Conservation (phyloP, 1,140 invertebrate genomes). For the Gryllus bimaculatus region DNA sequence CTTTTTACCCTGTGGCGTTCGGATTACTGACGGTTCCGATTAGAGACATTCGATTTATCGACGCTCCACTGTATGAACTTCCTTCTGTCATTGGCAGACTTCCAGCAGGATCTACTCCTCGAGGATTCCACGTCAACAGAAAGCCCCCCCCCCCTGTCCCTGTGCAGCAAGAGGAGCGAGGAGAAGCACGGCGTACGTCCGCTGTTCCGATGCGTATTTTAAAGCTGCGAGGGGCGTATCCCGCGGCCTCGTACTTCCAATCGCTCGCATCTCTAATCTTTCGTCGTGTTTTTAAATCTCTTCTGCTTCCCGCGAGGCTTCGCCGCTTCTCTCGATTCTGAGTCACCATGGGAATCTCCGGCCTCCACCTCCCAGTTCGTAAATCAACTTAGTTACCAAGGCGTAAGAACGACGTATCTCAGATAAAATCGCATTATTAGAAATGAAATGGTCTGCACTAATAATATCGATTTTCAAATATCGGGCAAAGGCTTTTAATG, state of each 20-base stretch:
- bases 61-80: no score
- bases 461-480: neutral
- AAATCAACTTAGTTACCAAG: neutral
- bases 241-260: neutral
- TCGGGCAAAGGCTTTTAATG: no score
- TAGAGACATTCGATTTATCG: no score
- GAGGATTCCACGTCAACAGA: no score
- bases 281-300: neutral
- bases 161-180: no score
- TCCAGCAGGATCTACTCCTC: no score
- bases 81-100: no score
- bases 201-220: neutral
- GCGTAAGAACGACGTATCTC: neutral
- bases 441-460: neutral
- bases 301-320: neutral
- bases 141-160: neutral
- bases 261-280: neutral
- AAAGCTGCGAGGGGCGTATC: neutral
- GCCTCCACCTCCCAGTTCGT: neutral
- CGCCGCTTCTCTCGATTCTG: neutral
- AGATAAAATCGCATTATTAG: neutral
- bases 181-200: neutral
- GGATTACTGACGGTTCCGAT: no score
- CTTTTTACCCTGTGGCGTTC: no score
- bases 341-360: neutral